A percentile compares a stretch with the other conserved stretches of the same genome.
Evolutionary conservation across 92 coral and sea anemone genomes (phyloP).

Genomic region (Porites rus): DNA sequence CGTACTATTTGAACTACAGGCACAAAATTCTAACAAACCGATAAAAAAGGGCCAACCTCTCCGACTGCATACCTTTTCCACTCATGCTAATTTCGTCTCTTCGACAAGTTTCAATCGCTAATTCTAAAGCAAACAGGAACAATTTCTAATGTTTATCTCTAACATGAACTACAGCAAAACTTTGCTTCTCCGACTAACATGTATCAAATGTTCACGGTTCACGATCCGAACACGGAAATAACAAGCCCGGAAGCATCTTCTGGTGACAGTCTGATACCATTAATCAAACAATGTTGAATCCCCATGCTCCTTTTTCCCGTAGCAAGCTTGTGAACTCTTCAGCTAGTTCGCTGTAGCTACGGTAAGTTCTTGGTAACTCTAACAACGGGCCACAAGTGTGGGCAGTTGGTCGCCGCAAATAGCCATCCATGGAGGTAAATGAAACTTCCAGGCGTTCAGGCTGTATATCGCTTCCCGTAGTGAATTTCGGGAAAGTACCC

Average conservation of each 20-base stretch:
- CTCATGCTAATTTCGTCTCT: too few relatives aligned
- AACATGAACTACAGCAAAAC: slow-evolving; percentile 10
- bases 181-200: background rate
- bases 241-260: slow-evolving; percentile 5
- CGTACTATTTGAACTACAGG: too few relatives aligned
- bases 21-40: too few relatives aligned
- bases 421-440: slow-evolving; percentile 31
- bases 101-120: background rate
- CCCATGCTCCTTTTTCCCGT: slow-evolving; percentile 43
- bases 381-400: slow-evolving; percentile 66
- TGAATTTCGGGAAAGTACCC: slow-evolving; percentile 35
- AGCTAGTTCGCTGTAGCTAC: slow-evolving; percentile 42
- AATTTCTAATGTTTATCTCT: background rate
- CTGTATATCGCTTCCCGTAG: slow-evolving; percentile 54
- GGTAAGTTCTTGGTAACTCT: slow-evolving; percentile 59
- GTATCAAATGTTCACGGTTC: too few relatives aligned
- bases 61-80: too few relatives aligned
- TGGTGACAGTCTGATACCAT: background rate
- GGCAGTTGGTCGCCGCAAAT: slow-evolving; percentile 49
- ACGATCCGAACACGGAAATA: background rate
- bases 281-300: slow-evolving; percentile 48
- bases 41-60: too few relatives aligned
- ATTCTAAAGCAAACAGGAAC: slow-evolving; percentile 1
- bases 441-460: slow-evolving; percentile 31
- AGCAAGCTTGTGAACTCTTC: slow-evolving; percentile 60